Evolutionary conservation across 2,113 vertebrate species (phyloP).

Genomic region (Corythornis madagascariensis): DNA sequence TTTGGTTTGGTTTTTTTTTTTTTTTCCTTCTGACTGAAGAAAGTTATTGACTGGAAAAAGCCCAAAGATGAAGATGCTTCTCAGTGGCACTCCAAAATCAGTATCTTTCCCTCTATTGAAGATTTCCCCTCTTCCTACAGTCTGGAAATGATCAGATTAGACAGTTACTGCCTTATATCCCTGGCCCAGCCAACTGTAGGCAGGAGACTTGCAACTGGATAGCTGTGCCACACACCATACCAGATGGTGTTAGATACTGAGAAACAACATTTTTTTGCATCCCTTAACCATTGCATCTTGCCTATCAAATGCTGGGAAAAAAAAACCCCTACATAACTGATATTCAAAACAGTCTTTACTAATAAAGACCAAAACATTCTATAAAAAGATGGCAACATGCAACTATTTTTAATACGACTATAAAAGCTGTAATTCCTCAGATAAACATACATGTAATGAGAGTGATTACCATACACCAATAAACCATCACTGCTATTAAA

Average conservation of each 20-base stretch:
- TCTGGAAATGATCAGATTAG: neutral
- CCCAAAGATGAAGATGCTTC: neutral
- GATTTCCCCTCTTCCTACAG: neutral
- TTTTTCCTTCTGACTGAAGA: neutral
- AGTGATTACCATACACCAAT: conserved; percentile 69
- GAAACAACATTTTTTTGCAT: neutral
- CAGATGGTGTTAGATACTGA: neutral
- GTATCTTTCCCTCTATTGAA: neutral
- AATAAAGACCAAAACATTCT: conserved; percentile 1
- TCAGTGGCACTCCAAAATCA: neutral
- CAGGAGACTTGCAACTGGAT: neutral
- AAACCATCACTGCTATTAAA: conserved; percentile 73
- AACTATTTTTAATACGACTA: conserved; percentile 62
- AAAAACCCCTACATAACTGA: neutral
- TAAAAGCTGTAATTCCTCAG: conserved; percentile 59
- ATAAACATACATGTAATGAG: conserved; percentile 68
- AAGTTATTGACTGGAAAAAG: neutral
- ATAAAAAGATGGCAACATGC: conserved; percentile 36
- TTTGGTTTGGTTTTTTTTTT: no score
- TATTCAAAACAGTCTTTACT: neutral
- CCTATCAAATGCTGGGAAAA: neutral
- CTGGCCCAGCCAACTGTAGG: neutral
- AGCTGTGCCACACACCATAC: neutral
- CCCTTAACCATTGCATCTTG: neutral
- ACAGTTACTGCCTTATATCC: neutral